Conservation (phyloP, 1,140 invertebrate genomes). For the Caerostris extrusa region DNA sequence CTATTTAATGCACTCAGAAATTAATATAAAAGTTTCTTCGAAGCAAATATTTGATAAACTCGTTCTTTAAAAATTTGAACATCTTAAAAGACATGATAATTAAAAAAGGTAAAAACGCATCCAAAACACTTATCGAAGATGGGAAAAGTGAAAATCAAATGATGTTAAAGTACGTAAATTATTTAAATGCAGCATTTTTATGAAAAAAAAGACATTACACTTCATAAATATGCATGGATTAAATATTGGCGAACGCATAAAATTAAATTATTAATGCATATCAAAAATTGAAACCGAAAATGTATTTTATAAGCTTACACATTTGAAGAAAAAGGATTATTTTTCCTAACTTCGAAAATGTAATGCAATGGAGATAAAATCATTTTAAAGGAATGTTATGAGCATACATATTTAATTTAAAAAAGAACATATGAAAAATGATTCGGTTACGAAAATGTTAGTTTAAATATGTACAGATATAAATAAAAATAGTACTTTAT, state of each 20-base stretch:
- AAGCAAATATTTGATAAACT: not conserved
- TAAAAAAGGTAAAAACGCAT: not conserved
- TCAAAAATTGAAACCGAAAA: not conserved
- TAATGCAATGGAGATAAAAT: not conserved
- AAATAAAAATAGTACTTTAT: too few relatives aligned
- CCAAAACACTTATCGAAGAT: not conserved
- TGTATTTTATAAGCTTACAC: not conserved
- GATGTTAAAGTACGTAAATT: not conserved
- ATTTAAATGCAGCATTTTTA: not conserved
- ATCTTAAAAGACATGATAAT: not conserved
- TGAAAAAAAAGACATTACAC: not conserved
- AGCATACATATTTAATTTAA: too few relatives aligned
- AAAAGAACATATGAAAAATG: too few relatives aligned
- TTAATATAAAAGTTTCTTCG: too few relatives aligned
- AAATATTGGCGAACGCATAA: not conserved
- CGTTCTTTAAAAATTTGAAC: not conserved
- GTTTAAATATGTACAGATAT: too few relatives aligned
- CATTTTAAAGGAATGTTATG: not conserved
- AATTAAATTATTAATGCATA: not conserved
- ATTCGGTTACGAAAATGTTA: too few relatives aligned
- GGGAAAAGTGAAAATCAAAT: not conserved
- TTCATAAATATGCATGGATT: conserved; percentile 19
- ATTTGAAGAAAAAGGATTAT: not conserved
- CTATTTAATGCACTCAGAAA: too few relatives aligned
- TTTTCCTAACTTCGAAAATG: not conserved